These are phyloP conservation scores for Rhyacophila brunnea DNA, from an alignment of 1,140 invertebrate species.

Conservation along the genomic window DNA sequence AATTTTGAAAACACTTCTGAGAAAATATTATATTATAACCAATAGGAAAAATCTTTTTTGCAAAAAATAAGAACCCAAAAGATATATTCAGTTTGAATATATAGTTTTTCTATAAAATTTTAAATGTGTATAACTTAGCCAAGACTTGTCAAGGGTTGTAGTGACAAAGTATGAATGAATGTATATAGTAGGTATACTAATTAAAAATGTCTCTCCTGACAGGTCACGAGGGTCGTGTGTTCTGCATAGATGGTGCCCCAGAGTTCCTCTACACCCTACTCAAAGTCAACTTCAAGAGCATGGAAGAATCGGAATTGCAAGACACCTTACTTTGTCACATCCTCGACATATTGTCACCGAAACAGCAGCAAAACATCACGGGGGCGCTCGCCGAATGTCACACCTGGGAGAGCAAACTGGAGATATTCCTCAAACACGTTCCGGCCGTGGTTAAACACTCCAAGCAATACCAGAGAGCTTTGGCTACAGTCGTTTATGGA, in stretches of 20 bases:
- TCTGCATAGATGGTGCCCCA: constrained; percentile 61
- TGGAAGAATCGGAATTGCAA: constrained; percentile 54
- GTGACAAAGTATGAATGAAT: too few species aligned
- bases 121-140: too few species aligned
- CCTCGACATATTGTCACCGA: constrained; percentile 54
- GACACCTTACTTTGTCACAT: constrained; percentile 55
- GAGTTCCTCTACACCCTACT: constrained; percentile 54
- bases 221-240: constrained; percentile 55
- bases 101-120: background rate
- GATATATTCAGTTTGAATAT: background rate
- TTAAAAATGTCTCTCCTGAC: constrained; percentile 8
- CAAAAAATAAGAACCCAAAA: too few species aligned
- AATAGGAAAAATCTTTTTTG: too few species aligned
- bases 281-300: constrained; percentile 42
- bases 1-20: too few species aligned
- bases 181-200: too few species aligned
- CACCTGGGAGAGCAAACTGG: constrained; percentile 54
- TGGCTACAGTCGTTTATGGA: constrained; percentile 55
- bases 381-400: constrained; percentile 56
- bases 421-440: constrained; percentile 39
- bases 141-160: too few species aligned
- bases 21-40: too few species aligned
- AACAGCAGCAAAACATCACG: constrained; percentile 50
- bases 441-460: constrained; percentile 45
- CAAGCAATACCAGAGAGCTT: constrained; percentile 47